phyloP scores from a whole-genome alignment of 2,888 invertebrate species.

The Malthinus seriepunctatus region DNA sequence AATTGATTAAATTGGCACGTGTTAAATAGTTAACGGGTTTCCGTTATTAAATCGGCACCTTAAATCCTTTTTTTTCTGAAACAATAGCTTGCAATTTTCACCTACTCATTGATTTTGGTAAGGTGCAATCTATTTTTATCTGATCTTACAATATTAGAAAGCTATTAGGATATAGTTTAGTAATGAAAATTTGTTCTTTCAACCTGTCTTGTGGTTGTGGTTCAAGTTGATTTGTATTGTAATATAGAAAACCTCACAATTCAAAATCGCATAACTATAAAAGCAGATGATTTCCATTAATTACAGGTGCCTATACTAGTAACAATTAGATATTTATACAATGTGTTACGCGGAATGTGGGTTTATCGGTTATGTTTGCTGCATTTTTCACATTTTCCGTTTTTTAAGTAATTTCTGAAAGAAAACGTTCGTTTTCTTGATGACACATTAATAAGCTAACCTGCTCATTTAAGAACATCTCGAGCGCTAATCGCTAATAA shows the following conservation, averaged over 20 bases:
- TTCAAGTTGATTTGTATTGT: not conserved
- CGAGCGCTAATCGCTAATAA: too few species aligned
- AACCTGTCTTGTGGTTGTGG: not conserved
- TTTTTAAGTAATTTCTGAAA: too few species aligned
- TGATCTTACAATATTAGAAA: slow-evolving; percentile 22
- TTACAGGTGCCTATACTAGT: too few species aligned
- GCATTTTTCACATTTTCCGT: too few species aligned
- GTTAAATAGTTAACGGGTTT: slow-evolving; percentile 27
- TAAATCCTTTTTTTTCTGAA: slow-evolving; percentile 20
- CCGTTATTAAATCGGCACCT: slow-evolving; percentile 18
- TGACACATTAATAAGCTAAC: too few species aligned
- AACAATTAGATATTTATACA: too few species aligned
- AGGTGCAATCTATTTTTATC: slow-evolving; percentile 21
- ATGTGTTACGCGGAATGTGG: too few species aligned
- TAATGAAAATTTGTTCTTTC: slow-evolving; percentile 2
- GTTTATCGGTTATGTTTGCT: too few species aligned
- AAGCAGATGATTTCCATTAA: too few species aligned
- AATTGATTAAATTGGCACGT: slow-evolving; percentile 27
- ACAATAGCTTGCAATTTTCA: slow-evolving; percentile 38
- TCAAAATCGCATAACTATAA: too few species aligned
- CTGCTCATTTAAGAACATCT: too few species aligned
- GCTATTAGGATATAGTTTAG: not conserved
- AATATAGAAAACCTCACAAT: not conserved
- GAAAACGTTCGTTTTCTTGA: too few species aligned
- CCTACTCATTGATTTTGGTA: slow-evolving; percentile 18